phyloP scores from a whole-genome alignment of 2,113 vertebrate species.

The Paralichthys olivaceus region DNA sequence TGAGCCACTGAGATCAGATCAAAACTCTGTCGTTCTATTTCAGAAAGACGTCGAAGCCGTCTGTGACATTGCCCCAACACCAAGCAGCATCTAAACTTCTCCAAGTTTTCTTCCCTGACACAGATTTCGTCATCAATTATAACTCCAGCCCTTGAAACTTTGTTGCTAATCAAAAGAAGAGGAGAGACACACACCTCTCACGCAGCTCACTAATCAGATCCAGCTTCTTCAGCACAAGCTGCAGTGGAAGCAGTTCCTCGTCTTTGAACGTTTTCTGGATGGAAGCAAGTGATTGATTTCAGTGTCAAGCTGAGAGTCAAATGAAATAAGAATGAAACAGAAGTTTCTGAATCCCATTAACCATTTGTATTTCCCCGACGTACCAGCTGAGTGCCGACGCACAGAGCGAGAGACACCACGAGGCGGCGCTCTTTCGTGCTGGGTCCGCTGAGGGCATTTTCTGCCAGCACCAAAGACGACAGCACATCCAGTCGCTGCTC shows the following conservation, averaged over 20 bases:
- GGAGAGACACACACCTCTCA: slow-evolving; percentile 80
- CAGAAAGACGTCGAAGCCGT: neutral
- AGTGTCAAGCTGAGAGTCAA: neutral
- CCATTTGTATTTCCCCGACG: slow-evolving; percentile 6
- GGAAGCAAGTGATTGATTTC: neutral
- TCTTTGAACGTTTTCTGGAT: slow-evolving; percentile 97
- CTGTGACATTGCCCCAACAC: neutral
- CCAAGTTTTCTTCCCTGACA: neutral
- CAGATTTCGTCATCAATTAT: neutral
- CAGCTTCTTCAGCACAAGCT: slow-evolving; percentile 95
- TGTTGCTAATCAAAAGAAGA: neutral
- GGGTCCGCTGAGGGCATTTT: slow-evolving; percentile 94
- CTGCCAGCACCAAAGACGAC: slow-evolving; percentile 93
- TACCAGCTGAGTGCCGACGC: slow-evolving; percentile 97
- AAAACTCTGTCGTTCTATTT: too few relatives aligned
- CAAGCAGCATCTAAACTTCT: neutral
- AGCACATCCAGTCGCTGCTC: slow-evolving; percentile 97
- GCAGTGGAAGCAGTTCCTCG: slow-evolving; percentile 92
- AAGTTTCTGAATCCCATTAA: neutral
- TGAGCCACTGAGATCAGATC: too few relatives aligned
- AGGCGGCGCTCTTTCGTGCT: slow-evolving; percentile 94
- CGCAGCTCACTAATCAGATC: slow-evolving; percentile 95
- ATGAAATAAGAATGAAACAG: neutral
- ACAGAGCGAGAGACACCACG: slow-evolving; percentile 91
- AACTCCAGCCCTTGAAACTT: neutral